Evolutionary conservation across 2,888 invertebrate species (phyloP).

Genomic region (Lepas anatifera): DNA sequence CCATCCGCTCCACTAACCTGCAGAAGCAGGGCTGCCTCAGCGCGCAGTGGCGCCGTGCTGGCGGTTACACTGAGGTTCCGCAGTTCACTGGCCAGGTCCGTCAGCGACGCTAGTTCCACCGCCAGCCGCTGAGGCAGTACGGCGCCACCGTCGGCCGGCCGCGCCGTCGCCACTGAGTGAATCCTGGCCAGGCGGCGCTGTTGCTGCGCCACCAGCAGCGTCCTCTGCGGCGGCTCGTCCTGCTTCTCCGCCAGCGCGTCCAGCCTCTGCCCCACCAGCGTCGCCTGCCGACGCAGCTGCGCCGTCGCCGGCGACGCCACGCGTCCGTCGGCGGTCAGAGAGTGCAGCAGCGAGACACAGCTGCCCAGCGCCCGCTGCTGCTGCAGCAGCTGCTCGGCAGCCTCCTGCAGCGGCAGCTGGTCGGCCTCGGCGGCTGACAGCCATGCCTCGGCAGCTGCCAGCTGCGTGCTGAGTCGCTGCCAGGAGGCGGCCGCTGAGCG

Average conservation of each 20-base stretch:
- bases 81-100: not conserved
- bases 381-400: not conserved
- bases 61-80: not conserved
- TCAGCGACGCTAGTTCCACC: not conserved
- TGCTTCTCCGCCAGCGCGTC: not conserved
- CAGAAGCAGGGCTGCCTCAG: not conserved
- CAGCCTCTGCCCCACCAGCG: not conserved
- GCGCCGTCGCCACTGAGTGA: not conserved
- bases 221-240: not conserved
- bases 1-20: not conserved
- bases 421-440: constrained; percentile 49
- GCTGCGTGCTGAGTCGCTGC: constrained; percentile 73
- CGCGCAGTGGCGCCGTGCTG: not conserved
- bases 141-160: not conserved
- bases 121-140: not conserved
- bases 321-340: not conserved
- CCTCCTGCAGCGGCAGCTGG: constrained; percentile 41
- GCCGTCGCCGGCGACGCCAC: not conserved
- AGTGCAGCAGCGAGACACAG: not conserved
- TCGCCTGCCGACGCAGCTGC: not conserved
- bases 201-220: constrained; percentile 16
- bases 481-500: constrained; percentile 57
- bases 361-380: not conserved
- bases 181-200: constrained; percentile 6
- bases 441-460: constrained; percentile 66